Evolutionary conservation across 2,797 vertebrate genomes (phyloP).

Genomic region (Jordanella pulchra): DNA sequence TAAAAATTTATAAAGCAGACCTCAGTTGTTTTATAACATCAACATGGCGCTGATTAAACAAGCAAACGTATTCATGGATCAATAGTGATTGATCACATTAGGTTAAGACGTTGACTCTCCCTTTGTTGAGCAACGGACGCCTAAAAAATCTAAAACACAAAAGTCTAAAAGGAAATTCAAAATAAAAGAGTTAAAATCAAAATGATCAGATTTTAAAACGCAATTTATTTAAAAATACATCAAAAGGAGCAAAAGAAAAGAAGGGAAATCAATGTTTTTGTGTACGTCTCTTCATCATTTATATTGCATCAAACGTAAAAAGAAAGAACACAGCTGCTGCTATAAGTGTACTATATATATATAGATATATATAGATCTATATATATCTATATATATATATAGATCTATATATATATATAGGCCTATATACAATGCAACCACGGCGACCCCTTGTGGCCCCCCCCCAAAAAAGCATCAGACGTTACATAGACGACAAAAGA

Average conservation of each 20-base stretch:
- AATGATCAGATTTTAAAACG: not conserved
- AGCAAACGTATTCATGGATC: conserved; percentile 66
- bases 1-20: not conserved
- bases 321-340: not conserved
- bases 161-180: not conserved
- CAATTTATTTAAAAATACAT: not conserved
- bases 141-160: conserved; percentile 32
- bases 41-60: conserved; percentile 32
- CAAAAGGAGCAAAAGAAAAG: not conserved
- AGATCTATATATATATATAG: too few relatives aligned
- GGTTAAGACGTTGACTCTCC: conserved; percentile 59
- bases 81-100: conserved; percentile 75
- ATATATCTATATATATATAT: too few relatives aligned
- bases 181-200: not conserved
- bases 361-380: too few relatives aligned
- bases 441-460: conserved; percentile 74
- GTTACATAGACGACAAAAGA: not conserved
- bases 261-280: not conserved
- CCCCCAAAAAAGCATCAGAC: not conserved
- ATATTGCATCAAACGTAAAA: not conserved
- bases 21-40: not conserved
- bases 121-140: conserved; percentile 63
- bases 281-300: not conserved
- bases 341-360: not conserved
- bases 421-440: conserved; percentile 45